Percentiles rank a stretch among this genome's conserved stretches.
Evolutionary conservation across 2,888 invertebrate genomes (phyloP).

Genomic region (Agapostemon virescens): DNA sequence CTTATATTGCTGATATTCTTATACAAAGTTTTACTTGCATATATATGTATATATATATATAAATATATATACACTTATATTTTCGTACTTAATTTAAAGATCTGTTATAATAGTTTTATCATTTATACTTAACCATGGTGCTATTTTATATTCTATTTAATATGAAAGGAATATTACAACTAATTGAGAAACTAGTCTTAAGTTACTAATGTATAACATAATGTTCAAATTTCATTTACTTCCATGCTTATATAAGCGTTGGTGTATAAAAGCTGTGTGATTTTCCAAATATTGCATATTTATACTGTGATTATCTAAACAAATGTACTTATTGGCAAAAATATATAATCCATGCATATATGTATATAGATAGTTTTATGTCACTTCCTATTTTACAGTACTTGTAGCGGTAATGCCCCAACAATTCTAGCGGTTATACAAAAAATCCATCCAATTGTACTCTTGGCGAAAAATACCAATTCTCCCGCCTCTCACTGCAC

Average conservation of each 20-base stretch:
- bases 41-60: no score
- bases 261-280: not conserved
- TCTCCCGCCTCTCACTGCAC: no score
- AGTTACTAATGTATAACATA: not conserved
- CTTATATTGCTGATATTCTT: not conserved
- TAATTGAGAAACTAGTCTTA: not conserved
- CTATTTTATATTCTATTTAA: slow-evolving; percentile 19
- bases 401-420: no score
- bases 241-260: not conserved
- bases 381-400: no score
- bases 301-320: slow-evolving; percentile 12
- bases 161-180: not conserved
- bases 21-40: not conserved
- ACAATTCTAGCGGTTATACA: no score
- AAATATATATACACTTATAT: not conserved
- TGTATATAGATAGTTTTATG: no score
- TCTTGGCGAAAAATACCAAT: no score
- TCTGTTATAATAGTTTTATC: not conserved
- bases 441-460: no score
- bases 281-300: not conserved
- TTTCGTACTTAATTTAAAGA: not conserved
- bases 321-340: slow-evolving; percentile 21
- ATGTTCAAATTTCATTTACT: slow-evolving; percentile 5
- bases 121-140: not conserved
- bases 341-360: slow-evolving; percentile 9